A percentile compares a stretch with the other conserved stretches of the same genome.
These are phyloP conservation scores for Mellivora capensis DNA, from an alignment of 2,113 vertebrate species.

Conservation along the genomic window DNA sequence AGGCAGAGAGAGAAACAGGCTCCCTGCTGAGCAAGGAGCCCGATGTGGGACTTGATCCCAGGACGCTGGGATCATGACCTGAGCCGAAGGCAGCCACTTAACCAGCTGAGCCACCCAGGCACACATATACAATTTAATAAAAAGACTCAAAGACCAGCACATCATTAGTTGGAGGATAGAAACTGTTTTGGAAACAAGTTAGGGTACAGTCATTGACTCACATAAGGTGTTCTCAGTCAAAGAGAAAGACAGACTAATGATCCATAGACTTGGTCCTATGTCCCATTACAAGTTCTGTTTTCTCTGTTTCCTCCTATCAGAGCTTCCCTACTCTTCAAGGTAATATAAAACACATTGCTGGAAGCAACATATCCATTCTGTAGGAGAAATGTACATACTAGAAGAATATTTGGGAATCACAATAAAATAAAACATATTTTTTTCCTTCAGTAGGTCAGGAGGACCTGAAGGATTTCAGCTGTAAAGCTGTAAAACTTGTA, in stretches of 20 bases:
- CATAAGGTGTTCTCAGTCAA: neutral
- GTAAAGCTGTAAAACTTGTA: slow-evolving; percentile 81
- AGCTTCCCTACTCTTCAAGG: slow-evolving; percentile 76
- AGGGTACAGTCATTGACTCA: neutral
- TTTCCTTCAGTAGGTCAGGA: slow-evolving; percentile 76
- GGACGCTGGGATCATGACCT: too few species aligned
- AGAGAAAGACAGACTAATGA: slow-evolving; percentile 15
- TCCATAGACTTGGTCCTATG: slow-evolving; percentile 8
- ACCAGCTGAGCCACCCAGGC: too few species aligned
- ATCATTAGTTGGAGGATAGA: neutral
- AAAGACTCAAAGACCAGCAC: neutral
- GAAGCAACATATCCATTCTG: slow-evolving; percentile 74
- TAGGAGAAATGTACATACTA: slow-evolving; percentile 75
- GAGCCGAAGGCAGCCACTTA: too few species aligned
- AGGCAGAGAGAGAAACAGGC: too few species aligned
- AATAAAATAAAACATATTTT: slow-evolving; percentile 82
- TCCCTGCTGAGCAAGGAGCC: too few species aligned
- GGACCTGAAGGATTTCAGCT: slow-evolving; percentile 80
- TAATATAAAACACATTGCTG: slow-evolving; percentile 86
- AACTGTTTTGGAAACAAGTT: slow-evolving; percentile 34
- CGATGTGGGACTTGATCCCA: too few species aligned
- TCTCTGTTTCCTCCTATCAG: slow-evolving; percentile 78
- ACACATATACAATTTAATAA: neutral
- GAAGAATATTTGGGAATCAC: slow-evolving; percentile 80
- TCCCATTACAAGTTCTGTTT: slow-evolving; percentile 70